Percentiles rank a stretch among this genome's conserved stretches.
phyloP scores from a whole-genome alignment of 2,888 invertebrate species.

The Caenorhabditis afra region DNA sequence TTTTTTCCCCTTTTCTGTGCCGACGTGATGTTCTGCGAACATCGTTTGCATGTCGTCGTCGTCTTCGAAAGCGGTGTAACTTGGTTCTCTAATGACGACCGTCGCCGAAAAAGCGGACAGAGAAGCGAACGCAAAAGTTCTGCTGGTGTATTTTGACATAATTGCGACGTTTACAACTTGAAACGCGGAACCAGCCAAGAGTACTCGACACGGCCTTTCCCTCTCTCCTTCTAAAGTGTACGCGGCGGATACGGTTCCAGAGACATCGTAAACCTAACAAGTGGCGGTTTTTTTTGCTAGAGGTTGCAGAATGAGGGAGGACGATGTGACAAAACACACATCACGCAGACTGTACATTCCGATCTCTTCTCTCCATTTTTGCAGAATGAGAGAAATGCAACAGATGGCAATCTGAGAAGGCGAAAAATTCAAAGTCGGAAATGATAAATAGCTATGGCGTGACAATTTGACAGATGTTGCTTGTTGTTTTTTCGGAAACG shows the following conservation, averaged over 20 bases:
- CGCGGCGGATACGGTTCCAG: constrained; percentile 18
- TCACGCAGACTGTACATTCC: constrained; percentile 41
- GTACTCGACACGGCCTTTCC: constrained; percentile 23
- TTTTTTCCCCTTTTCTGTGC: background rate
- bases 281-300: constrained; percentile 28
- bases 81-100: constrained; percentile 28
- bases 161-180: constrained; percentile 51
- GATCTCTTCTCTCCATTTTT: constrained; percentile 44
- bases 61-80: constrained; percentile 26
- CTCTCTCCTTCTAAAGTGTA: constrained; percentile 13
- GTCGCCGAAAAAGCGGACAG: constrained; percentile 1
- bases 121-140: constrained; percentile 15
- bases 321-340: constrained; percentile 45
- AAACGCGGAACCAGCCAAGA: constrained; percentile 56
- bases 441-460: constrained; percentile 53
- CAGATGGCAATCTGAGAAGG: constrained; percentile 36
- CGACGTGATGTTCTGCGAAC: constrained; percentile 31
- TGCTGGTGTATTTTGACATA: constrained; percentile 46
- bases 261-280: constrained; percentile 40
- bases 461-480: constrained; percentile 57
- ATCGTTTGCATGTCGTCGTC: background rate
- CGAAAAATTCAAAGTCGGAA: constrained; percentile 21
- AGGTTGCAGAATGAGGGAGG: constrained; percentile 16
- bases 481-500: constrained; percentile 41
- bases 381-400: constrained; percentile 26